These are phyloP conservation scores for Subacronicta megacephala DNA, from an alignment of 2,888 invertebrate genomes.

Conservation along the genomic window DNA sequence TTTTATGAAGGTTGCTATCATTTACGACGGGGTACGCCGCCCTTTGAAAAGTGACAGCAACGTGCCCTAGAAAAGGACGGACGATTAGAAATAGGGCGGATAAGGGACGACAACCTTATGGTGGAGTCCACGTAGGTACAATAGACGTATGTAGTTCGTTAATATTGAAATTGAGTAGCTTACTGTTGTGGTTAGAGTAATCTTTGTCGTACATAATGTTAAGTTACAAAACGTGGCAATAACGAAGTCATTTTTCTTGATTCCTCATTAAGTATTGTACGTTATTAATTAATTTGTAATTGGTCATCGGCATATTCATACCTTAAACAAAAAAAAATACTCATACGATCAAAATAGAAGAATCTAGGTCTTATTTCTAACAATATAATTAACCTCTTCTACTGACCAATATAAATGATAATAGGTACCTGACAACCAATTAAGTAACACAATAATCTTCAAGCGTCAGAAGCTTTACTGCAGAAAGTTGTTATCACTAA, in stretches of 20 bases:
- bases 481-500: not conserved
- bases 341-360: no score
- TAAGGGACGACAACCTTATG: conserved; percentile 50
- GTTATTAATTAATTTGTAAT: not conserved
- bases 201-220: conserved; percentile 26
- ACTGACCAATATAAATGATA: no score
- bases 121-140: conserved; percentile 40
- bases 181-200: conserved; percentile 29
- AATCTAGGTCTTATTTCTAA: not conserved
- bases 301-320: not conserved
- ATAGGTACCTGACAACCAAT: no score
- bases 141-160: conserved; percentile 46
- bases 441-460: no score
- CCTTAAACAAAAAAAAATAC: no score
- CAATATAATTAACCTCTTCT: not conserved
- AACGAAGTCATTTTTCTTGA: not conserved
- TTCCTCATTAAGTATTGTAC: no score
- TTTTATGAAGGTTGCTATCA: conserved; percentile 65
- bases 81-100: conserved; percentile 57
- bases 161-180: conserved; percentile 46
- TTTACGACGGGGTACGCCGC: conserved; percentile 65
- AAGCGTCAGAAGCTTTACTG: conserved; percentile 2
- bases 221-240: conserved; percentile 10
- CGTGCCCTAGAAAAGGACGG: conserved; percentile 59
- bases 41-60: conserved; percentile 50